Evolutionary conservation across 1,140 invertebrate genomes (phyloP).

Genomic region (Sitobion miscanthi): DNA sequence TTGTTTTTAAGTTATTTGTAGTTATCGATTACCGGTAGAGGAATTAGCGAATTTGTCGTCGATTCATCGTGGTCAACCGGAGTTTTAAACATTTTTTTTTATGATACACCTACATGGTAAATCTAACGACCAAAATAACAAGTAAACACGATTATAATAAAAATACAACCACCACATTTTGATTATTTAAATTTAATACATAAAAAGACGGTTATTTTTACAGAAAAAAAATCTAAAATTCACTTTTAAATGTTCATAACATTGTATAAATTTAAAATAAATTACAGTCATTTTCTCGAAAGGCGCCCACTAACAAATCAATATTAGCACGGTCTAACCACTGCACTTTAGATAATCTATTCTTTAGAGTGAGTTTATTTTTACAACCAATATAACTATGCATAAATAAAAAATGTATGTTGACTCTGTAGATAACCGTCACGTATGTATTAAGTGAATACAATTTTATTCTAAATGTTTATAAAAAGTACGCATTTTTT

Average conservation of each 20-base stretch:
- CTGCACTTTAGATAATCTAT: background rate
- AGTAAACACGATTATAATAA: background rate
- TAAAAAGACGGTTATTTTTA: background rate
- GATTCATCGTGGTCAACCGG: background rate
- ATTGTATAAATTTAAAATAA: conserved; percentile 34
- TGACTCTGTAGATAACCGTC: background rate
- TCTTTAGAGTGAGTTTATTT: background rate
- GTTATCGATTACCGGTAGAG: background rate
- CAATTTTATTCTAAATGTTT: background rate
- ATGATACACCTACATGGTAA: background rate
- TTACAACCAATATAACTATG: background rate
- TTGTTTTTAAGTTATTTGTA: background rate
- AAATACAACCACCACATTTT: conserved; percentile 37
- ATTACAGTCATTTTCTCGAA: background rate
- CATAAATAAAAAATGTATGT: background rate
- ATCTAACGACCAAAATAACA: background rate
- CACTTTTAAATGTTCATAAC: background rate
- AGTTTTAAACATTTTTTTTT: background rate
- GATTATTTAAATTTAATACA: conserved; percentile 29
- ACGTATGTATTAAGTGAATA: background rate
- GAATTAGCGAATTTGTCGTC: background rate
- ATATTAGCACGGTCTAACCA: background rate
- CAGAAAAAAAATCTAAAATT: background rate
- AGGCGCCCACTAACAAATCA: background rate
- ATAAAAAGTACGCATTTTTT: background rate